Evolutionary conservation across 2,113 vertebrate species (phyloP).

Genomic region (Nipponia nippon): DNA sequence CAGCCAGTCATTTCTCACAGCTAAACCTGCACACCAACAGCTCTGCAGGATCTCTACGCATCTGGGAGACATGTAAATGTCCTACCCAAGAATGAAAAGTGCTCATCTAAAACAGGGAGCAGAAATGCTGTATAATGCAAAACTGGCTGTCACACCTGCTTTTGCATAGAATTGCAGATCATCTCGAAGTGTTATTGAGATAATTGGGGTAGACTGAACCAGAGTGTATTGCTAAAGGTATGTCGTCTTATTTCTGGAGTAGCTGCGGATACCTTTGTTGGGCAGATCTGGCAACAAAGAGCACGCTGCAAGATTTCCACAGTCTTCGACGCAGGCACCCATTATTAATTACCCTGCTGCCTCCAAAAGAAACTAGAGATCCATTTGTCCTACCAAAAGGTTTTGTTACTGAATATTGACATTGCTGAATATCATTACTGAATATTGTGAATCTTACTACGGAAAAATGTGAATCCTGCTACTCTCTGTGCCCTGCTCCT

Average conservation of each 20-base stretch:
- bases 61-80: neutral
- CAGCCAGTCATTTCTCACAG: neutral
- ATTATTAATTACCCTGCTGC: neutral
- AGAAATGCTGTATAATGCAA: neutral
- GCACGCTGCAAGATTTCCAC: neutral
- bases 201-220: neutral
- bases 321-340: neutral
- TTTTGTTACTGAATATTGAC: neutral
- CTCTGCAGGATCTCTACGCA: neutral
- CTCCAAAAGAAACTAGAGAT: neutral
- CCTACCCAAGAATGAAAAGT: neutral
- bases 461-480: neutral
- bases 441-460: neutral
- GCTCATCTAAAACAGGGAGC: neutral
- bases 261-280: neutral
- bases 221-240: neutral
- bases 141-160: neutral
- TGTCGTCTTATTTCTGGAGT: neutral
- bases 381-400: neutral
- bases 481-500: neutral
- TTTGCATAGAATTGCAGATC: neutral
- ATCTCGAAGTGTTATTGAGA: neutral
- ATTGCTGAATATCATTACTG: neutral
- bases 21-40: neutral
- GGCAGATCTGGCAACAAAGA: neutral